Evolutionary conservation across 2,797 vertebrate species (phyloP).

Genomic region (Chaunax sp.): DNA sequence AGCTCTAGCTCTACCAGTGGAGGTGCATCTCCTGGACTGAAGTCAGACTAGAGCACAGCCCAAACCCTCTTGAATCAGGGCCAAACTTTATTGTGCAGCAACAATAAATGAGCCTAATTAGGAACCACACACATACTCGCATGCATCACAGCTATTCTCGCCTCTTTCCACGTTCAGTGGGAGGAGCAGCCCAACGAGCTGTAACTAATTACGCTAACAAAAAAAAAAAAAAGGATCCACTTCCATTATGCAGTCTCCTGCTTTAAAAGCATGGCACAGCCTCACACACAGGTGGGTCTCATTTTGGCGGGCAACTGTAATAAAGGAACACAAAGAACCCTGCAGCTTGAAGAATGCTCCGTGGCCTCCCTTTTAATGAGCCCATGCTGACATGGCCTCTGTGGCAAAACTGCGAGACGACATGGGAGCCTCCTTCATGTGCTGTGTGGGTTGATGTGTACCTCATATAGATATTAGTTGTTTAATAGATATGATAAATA

Average conservation of each 20-base stretch:
- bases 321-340: conserved; percentile 81
- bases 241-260: conserved; percentile 72
- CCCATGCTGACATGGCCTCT: conserved; percentile 64
- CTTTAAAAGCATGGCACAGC: conserved; percentile 53
- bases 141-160: conserved; percentile 11
- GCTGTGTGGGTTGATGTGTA: conserved; percentile 26
- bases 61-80: conserved; percentile 25
- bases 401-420: conserved; percentile 47
- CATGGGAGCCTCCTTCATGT: conserved; percentile 47
- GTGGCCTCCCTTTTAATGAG: conserved; percentile 79
- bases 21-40: conserved; percentile 14
- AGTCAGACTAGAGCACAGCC: conserved; percentile 20
- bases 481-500: not conserved
- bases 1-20: conserved; percentile 7
- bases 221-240: conserved; percentile 56
- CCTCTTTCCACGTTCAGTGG: conserved; percentile 52
- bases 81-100: conserved; percentile 41
- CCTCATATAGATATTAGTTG: conserved; percentile 6
- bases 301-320: conserved; percentile 77
- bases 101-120: conserved; percentile 16
- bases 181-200: conserved; percentile 73
- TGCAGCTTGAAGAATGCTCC: conserved; percentile 75
- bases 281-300: conserved; percentile 76
- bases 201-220: conserved; percentile 76
- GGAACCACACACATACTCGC: conserved; percentile 2